Conservation (phyloP, 2,797 vertebrate species). For the Labeo calbasu region DNA sequence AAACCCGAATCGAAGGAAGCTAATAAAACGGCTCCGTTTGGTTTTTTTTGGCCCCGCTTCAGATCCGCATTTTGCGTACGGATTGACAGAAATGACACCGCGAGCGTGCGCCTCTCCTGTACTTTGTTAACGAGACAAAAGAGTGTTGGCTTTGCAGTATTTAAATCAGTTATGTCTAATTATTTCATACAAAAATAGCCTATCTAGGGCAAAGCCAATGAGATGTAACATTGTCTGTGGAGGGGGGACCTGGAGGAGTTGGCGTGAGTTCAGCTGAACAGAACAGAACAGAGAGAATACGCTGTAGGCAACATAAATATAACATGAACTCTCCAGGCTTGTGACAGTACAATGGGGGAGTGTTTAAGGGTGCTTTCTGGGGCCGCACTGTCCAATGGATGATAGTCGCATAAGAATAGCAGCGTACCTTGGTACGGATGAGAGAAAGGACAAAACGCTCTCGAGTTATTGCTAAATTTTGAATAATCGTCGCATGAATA, state of each 20-base stretch:
- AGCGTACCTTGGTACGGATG: slow-evolving; percentile 58
- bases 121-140: slow-evolving; percentile 72
- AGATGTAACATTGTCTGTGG: slow-evolving; percentile 81
- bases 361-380: slow-evolving; percentile 68
- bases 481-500: slow-evolving; percentile 34
- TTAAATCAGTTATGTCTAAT: slow-evolving; percentile 83
- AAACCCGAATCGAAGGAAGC: slow-evolving; percentile 14
- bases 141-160: slow-evolving; percentile 75
- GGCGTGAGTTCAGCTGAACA: slow-evolving; percentile 77
- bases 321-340: slow-evolving; percentile 76
- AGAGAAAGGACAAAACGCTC: slow-evolving; percentile 39
- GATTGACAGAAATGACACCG: slow-evolving; percentile 34
- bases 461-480: slow-evolving; percentile 44
- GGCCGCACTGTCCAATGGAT: slow-evolving; percentile 30
- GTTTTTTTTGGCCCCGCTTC: slow-evolving; percentile 8
- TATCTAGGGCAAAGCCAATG: slow-evolving; percentile 79
- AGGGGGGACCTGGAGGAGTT: slow-evolving; percentile 78
- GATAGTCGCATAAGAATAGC: slow-evolving; percentile 55
- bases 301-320: slow-evolving; percentile 83
- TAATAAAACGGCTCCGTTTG: neutral
- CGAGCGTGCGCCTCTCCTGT: slow-evolving; percentile 45
- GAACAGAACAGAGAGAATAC: slow-evolving; percentile 68
- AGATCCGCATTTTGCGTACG: neutral
- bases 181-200: slow-evolving; percentile 81
- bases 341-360: slow-evolving; percentile 71